phyloP scores from a whole-genome alignment of 2,888 invertebrate genomes.

The Cheilosia pagana region DNA sequence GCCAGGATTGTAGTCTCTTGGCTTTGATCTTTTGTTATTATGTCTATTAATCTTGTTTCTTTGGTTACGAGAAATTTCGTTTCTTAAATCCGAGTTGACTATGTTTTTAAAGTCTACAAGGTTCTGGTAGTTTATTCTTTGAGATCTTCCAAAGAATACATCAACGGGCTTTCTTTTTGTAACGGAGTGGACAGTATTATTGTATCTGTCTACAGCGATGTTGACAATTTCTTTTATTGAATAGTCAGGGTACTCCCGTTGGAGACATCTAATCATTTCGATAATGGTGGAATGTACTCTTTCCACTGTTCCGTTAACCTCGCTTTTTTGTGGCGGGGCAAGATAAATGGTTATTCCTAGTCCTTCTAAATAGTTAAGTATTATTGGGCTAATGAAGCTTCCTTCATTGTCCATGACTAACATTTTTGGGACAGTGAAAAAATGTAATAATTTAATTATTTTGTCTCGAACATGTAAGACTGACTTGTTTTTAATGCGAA shows the following conservation, averaged over 20 bases:
- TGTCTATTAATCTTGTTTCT: constrained; percentile 44
- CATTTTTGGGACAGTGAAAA: constrained; percentile 60
- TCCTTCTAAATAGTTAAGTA: constrained; percentile 59
- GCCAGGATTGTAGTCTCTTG: constrained; percentile 42
- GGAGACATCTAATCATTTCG: constrained; percentile 57
- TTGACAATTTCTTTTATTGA: constrained; percentile 57
- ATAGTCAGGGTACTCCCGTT: constrained; percentile 32
- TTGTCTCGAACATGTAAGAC: constrained; percentile 58
- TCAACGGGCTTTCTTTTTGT: constrained; percentile 62
- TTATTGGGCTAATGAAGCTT: constrained; percentile 61
- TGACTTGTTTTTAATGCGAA: constrained; percentile 50
- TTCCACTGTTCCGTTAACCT: constrained; percentile 67
- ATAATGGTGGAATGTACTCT: constrained; percentile 62
- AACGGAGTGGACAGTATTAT: constrained; percentile 64
- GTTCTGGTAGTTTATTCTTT: constrained; percentile 70
- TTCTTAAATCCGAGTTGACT: constrained; percentile 57
- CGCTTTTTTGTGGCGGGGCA: constrained; percentile 67
- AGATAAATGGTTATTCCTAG: constrained; percentile 61
- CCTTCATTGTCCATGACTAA: constrained; percentile 68
- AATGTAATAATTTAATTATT: constrained; percentile 57
- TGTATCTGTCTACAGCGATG: constrained; percentile 56
- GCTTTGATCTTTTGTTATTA: constrained; percentile 50
- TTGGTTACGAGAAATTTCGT: constrained; percentile 65
- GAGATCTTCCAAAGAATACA: constrained; percentile 67
- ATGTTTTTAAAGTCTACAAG: constrained; percentile 59